Evolutionary conservation across 2,113 vertebrate genomes (phyloP), one percentile per base, ranked within the genome.

Genomic region (Mirounga angustirostris): DNA sequence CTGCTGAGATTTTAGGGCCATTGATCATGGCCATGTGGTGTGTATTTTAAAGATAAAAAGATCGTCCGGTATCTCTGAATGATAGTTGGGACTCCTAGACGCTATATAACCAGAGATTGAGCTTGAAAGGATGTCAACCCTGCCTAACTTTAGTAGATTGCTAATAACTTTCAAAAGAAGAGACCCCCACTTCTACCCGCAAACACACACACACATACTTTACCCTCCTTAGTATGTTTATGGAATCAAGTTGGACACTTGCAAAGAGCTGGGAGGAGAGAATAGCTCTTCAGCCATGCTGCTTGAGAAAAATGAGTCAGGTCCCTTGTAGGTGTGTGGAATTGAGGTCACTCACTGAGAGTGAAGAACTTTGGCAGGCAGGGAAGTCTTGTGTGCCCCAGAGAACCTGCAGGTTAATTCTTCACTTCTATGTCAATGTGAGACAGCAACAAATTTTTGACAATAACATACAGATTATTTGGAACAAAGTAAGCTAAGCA

Each of bases 41-140:
- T 86, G 40, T n/a, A 63, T 97, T 97, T 97, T 43, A 88, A 92
- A 96, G 95, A 95, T 74, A 87, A 98, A 98, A 98, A 67, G 21
- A 61, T 50, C 0, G 1, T 21, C 33, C 94, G 56, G 33, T 94
- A 69, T 96, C 59, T 91, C 58, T 73, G 30, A 91, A 67, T 43
- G 33, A 59, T 54, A 26, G 14, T 82, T 92, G 13, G n/a, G 69
- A 90, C 30, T 98, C 40, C 28, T 89, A 79, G 65, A 50, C 12
- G 9, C 16, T 74, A 5, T n/a, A 80, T 67, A 56, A 12, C 65
- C 0, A 11, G 19, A 93, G 36, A 78, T 91, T 84, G 56, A 88
- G 46, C 90, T 92, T 97, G 83, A 46, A 56, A 91, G 14, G 22
- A 58, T 76, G 18, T 88, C 97, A 98, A 89, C 74, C 61, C 13